A percentile compares a stretch with the other conserved stretches of the same genome.
Evolutionary conservation across 2,797 vertebrate genomes (phyloP).

Genomic region (Pampus argenteus): DNA sequence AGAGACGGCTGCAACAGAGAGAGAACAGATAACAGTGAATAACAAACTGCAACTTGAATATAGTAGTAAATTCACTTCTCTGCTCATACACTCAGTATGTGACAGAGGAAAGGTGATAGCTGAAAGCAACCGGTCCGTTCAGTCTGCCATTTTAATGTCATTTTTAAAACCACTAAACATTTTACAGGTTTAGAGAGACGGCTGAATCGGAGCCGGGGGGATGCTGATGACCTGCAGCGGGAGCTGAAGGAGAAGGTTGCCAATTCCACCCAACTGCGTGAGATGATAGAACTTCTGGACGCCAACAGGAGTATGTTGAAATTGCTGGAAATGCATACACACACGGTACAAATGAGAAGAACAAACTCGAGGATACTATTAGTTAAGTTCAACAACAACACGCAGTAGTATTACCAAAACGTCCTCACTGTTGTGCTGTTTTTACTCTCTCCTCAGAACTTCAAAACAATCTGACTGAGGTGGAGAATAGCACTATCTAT

Average conservation of each 20-base stretch:
- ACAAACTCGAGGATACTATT: not conserved
- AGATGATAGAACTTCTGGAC: not conserved
- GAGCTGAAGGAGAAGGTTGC: slow-evolving; percentile 2
- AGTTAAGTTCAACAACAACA: not conserved
- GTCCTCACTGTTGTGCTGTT: not conserved
- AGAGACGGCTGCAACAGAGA: slow-evolving; percentile 34
- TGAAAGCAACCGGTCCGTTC: not conserved
- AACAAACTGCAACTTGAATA: not conserved
- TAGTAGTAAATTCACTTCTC: slow-evolving; percentile 14
- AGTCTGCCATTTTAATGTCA: not conserved
- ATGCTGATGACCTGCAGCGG: not conserved
- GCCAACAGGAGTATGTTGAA: slow-evolving; percentile 2
- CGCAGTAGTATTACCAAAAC: not conserved
- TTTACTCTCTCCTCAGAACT: slow-evolving; percentile 45
- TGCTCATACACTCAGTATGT: not conserved
- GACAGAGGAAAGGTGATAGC: not conserved
- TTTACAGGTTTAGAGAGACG: slow-evolving; percentile 23
- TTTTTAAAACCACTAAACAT: not conserved
- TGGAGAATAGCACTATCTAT: slow-evolving; percentile 8
- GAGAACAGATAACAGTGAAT: slow-evolving; percentile 1
- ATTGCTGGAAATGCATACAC: not conserved
- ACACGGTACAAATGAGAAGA: slow-evolving; percentile 3
- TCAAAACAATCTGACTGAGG: fast-evolving
- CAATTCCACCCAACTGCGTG: not conserved
- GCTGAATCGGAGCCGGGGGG: not conserved